Base-by-base conservation (phyloP, 2,797 vertebrate species). In the Typhlichthys subterraneus region DNA sequence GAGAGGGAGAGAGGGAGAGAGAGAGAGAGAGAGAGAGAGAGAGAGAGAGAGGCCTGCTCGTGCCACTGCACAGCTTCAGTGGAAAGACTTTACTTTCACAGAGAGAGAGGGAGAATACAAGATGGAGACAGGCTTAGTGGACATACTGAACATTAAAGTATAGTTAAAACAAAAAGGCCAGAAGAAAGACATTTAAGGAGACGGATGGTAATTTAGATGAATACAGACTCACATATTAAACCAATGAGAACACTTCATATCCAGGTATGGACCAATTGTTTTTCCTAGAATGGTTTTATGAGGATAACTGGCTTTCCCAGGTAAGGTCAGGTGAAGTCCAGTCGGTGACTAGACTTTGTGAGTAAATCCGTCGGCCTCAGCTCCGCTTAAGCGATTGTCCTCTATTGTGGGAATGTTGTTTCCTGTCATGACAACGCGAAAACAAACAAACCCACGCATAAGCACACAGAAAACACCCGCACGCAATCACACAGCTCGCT, bases 21-120 rank as follows among this genome's bases (percentile, higher is more conserved):
- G 4, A 59, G 17, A 48, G 61, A 77, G 69, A 45, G 12, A 23
- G 15, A 47, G 12, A 53, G 2, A 45, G 17, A 6, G 13, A 29
- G 29, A 8, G n/a, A 67, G 64, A 48, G 57, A 67, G 71, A 88
- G 88, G 87, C 86, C 61, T 54, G 57, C 70, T 12, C 53, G 64
- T 80, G 78, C 81, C 84, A 84, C 84, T 80, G 75, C 73, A 66
- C 79, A 75, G 85, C 84, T 88, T 92, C 91, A 91, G 85, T 92
- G 85, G 59, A 0, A 57, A 64, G 72, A 81, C 82, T 82, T 86
- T 84, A 89, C 88, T 89, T 79, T 82, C 80, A 89, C 87, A 14
- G 46, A 45, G 46, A 45, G 53, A n/a, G 58, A 3, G 12, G n/a
- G n/a, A 17, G 17, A 5, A 65, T 63, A 80, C 65, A 81, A 74